A percentile compares a stretch with the other conserved stretches of the same genome.
phyloP scores from a whole-genome alignment of 2,113 vertebrate genomes.

The Paramormyrops kingsleyae region DNA sequence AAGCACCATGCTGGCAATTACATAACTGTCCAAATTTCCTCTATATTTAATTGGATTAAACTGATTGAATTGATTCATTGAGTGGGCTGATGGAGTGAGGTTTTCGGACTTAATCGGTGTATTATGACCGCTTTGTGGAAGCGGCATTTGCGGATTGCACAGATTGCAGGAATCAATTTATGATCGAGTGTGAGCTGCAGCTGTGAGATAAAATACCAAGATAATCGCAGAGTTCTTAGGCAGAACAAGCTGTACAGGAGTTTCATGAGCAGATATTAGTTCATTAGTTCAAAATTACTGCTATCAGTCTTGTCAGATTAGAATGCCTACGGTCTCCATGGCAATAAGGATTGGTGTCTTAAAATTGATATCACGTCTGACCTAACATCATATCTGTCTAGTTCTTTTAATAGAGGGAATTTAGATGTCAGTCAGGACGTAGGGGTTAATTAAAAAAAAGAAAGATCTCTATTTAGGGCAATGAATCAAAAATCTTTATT shows the following conservation, averaged over 20 bases:
- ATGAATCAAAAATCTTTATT: neutral
- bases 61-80: neutral
- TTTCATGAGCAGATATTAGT: neutral
- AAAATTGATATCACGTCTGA: slow-evolving; percentile 17
- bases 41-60: neutral
- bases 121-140: neutral
- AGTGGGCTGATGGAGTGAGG: neutral
- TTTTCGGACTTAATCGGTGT: neutral
- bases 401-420: neutral
- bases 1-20: neutral
- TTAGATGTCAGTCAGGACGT: slow-evolving; percentile 14
- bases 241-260: neutral
- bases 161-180: neutral
- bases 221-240: neutral
- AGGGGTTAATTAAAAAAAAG: neutral
- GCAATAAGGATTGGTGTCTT: slow-evolving; percentile 10
- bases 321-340: slow-evolving; percentile 6
- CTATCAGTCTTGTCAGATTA: slow-evolving; percentile 15
- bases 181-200: neutral
- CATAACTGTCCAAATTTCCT: neutral
- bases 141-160: neutral
- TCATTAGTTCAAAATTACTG: slow-evolving; percentile 12
- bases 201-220: neutral
- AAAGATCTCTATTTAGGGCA: neutral
- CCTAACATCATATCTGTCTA: neutral